Conservation (phyloP, 2,888 invertebrate species). For the Maniola hyperantus region DNA sequence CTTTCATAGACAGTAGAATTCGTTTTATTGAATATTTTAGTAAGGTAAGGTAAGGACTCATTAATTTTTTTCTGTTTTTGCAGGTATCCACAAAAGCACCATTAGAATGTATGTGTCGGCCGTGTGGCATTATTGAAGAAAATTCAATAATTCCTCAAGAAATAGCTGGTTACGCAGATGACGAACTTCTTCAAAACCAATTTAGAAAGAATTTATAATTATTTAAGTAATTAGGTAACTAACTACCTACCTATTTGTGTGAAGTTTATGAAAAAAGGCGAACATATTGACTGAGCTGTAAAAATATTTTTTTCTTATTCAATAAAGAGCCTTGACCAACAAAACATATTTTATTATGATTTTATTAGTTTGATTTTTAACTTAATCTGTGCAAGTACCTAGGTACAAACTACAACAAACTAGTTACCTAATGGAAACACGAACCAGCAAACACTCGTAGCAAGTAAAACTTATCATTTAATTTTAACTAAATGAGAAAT, state of each 20-base stretch:
- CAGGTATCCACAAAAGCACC: conserved; percentile 96
- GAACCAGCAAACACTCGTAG: too few relatives aligned
- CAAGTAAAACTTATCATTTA: too few relatives aligned
- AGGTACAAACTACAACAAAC: too few relatives aligned
- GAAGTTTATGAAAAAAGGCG: not conserved
- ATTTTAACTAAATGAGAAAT: too few relatives aligned
- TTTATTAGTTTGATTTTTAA: too few relatives aligned
- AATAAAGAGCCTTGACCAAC: conserved; percentile 53
- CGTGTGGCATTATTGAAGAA: conserved; percentile 94
- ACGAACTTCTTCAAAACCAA: conserved; percentile 90
- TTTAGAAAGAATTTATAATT: conserved; percentile 87
- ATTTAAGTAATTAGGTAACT: not conserved
- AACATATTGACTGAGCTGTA: conserved; percentile 11
- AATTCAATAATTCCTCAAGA: conserved; percentile 94
- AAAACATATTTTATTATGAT: too few relatives aligned
- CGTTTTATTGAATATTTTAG: not conserved
- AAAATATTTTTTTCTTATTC: conserved; percentile 5
- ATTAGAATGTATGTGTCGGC: conserved; percentile 96
- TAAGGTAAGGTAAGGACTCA: not conserved
- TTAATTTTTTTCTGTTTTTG: conserved; percentile 39
- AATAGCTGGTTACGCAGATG: conserved; percentile 92
- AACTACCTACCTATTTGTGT: not conserved
- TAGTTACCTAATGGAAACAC: too few relatives aligned
- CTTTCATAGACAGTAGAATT: too few relatives aligned
- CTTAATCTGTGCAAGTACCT: too few relatives aligned